phyloP scores from a whole-genome alignment of 92 coral and sea anemone genomes.

The Epizoanthus illoricatus region DNA sequence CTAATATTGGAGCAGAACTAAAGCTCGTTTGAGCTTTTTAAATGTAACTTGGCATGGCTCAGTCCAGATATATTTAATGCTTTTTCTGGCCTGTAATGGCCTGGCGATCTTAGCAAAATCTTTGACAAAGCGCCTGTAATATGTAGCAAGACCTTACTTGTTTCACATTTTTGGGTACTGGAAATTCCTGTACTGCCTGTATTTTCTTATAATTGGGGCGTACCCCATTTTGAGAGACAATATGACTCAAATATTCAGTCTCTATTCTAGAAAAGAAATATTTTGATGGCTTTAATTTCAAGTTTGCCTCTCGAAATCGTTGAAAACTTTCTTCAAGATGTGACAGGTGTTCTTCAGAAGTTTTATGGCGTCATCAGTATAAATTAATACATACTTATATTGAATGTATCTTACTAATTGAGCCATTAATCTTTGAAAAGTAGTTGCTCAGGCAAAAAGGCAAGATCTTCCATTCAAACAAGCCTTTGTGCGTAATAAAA shows the following conservation, averaged over 20 bases:
- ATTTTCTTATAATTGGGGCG: slow-evolving; percentile 30
- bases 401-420: slow-evolving; percentile 10
- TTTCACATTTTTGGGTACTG: slow-evolving; percentile 30
- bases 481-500: slow-evolving; percentile 2
- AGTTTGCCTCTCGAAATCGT: slow-evolving; percentile 40
- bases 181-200: slow-evolving; percentile 28
- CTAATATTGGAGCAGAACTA: slow-evolving; percentile 10
- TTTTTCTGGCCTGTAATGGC: background rate
- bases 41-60: slow-evolving; percentile 19
- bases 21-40: slow-evolving; percentile 5
- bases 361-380: slow-evolving; percentile 30
- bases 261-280: slow-evolving; percentile 37
- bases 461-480: slow-evolving; percentile 6
- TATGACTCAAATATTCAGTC: background rate
- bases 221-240: slow-evolving; percentile 27
- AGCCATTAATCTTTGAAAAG: slow-evolving; percentile 16
- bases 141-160: slow-evolving; percentile 18
- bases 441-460: slow-evolving; percentile 13
- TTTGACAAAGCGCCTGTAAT: slow-evolving; percentile 7
- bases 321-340: slow-evolving; percentile 35
- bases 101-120: slow-evolving; percentile 13
- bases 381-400: slow-evolving; percentile 17
- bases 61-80: background rate
- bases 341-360: slow-evolving; percentile 44
- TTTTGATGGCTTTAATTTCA: slow-evolving; percentile 44